phyloP scores from a whole-genome alignment of 2,888 invertebrate species.

The Rapana venosa region DNA sequence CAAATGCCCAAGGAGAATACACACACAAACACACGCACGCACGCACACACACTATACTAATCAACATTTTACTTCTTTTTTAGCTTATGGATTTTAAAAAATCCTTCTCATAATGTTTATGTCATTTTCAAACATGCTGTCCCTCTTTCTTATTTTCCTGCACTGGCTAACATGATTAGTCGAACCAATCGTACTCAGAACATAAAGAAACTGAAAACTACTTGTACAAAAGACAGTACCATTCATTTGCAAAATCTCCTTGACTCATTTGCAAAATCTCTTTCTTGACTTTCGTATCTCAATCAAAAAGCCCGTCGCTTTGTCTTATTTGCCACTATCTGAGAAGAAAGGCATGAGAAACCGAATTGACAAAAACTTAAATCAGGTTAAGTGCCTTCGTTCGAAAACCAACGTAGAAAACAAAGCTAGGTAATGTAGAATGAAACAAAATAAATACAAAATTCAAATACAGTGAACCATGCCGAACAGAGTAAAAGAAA shows the following conservation, averaged over 20 bases:
- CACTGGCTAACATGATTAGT: too few relatives aligned
- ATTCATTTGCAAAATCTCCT: not conserved
- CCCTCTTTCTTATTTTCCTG: too few relatives aligned
- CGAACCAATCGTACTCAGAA: not conserved
- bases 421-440: not conserved
- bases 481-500: not conserved
- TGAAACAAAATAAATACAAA: not conserved
- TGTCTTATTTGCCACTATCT: not conserved
- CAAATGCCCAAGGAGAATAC: not conserved
- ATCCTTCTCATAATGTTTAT: not conserved
- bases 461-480: not conserved
- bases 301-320: not conserved
- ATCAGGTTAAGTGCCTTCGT: slow-evolving; percentile 3
- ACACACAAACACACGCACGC: too few relatives aligned
- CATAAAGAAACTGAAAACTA: not conserved
- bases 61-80: too few relatives aligned
- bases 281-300: not conserved
- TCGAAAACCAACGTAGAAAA: not conserved
- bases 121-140: not conserved
- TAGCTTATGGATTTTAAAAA: too few relatives aligned
- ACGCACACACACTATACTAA: too few relatives aligned
- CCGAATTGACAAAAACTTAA: not conserved
- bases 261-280: too few relatives aligned
- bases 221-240: not conserved
- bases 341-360: not conserved